Evolutionary conservation across 2,888 invertebrate genomes (phyloP).

Genomic region (Elegia similella): DNA sequence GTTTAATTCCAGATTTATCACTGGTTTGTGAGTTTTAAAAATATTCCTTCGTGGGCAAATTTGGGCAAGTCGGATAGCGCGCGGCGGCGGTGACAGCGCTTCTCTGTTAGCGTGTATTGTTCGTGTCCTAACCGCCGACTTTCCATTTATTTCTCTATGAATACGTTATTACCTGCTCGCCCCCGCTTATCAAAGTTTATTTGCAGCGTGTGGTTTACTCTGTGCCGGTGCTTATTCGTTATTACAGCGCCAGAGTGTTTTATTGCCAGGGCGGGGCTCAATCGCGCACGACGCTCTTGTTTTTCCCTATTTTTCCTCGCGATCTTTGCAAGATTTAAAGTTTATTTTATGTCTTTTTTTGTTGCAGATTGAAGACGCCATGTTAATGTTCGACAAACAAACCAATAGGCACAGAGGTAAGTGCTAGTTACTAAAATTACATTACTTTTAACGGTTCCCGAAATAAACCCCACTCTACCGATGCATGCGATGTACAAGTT

Average conservation of each 20-base stretch:
- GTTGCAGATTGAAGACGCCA: constrained; percentile 99
- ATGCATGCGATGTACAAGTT: neutral
- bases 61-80: constrained; percentile 30
- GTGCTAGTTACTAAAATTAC: constrained; percentile 48
- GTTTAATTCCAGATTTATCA: constrained; percentile 70
- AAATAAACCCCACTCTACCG: neutral
- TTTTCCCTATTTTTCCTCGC: constrained; percentile 67
- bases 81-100: constrained; percentile 66
- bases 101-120: constrained; percentile 72
- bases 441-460: constrained; percentile 22
- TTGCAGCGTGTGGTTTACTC: constrained; percentile 81
- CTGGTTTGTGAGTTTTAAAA: constrained; percentile 68
- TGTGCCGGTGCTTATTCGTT: constrained; percentile 81
- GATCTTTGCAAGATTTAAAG: constrained; percentile 59
- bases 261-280: constrained; percentile 76
- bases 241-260: constrained; percentile 80
- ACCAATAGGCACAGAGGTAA: constrained; percentile 99
- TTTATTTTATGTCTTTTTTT: constrained; percentile 70
- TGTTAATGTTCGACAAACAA: constrained; percentile 99
- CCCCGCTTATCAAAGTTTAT: constrained; percentile 82
- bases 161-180: constrained; percentile 82
- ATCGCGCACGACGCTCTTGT: constrained; percentile 73
- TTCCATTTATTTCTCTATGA: constrained; percentile 83
- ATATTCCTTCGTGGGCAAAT: constrained; percentile 65
- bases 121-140: constrained; percentile 79